Conservation (phyloP, 2,113 vertebrate species). For the Seriola aureovittata region DNA sequence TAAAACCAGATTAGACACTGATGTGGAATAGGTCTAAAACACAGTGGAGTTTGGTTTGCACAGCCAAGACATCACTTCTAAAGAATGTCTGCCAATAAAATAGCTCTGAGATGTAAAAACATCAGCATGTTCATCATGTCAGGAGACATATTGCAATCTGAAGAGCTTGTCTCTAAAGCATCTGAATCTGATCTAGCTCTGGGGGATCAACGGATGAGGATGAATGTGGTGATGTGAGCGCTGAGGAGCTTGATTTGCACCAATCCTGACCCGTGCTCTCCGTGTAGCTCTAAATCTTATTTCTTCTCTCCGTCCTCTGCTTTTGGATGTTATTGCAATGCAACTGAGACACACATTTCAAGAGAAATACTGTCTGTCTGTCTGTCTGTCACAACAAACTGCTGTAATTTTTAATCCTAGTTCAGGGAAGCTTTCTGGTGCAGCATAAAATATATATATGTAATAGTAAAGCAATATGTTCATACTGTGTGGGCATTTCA, state of each 20-base stretch:
- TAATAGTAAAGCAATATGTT: too few species aligned
- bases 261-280: neutral
- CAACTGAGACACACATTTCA: neutral
- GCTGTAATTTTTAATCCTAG: too few species aligned
- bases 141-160: slow-evolving; percentile 9
- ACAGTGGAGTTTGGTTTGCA: neutral
- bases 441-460: neutral
- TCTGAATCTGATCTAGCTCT: neutral
- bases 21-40: neutral
- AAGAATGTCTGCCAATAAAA: neutral
- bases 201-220: neutral
- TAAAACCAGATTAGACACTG: neutral
- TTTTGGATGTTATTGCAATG: neutral
- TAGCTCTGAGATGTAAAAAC: slow-evolving; percentile 11
- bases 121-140: neutral
- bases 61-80: neutral
- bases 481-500: neutral
- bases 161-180: slow-evolving; percentile 2
- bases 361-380: too few species aligned
- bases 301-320: neutral
- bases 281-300: neutral
- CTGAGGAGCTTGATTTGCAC: neutral
- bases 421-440: neutral
- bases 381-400: too few species aligned
- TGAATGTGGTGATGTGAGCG: neutral